These are phyloP conservation scores for Montipora sp. DNA, from an alignment of 64 coral and sea anemone genomes.

Conservation along the genomic window DNA sequence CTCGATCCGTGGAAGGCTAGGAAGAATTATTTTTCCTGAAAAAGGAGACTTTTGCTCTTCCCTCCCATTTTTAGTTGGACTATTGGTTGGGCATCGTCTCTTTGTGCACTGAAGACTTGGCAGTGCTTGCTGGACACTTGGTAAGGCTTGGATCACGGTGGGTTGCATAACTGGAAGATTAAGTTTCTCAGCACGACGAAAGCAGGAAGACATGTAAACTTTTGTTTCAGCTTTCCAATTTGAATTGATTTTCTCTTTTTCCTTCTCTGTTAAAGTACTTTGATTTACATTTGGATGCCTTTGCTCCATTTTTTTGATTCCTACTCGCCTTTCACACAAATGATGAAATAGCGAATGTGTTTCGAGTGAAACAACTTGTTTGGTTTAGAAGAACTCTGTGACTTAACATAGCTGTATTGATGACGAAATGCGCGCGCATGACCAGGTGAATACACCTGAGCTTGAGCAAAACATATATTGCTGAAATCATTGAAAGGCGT, in stretches of 20 bases:
- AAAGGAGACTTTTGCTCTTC: neutral
- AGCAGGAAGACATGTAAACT: neutral
- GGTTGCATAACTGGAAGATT: neutral
- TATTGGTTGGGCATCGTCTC: neutral
- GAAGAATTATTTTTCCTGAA: neutral
- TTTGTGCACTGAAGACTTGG: neutral
- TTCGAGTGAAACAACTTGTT: too few species aligned
- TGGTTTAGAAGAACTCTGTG: neutral
- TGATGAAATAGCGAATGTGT: neutral
- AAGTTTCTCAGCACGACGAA: neutral
- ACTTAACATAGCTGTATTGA: neutral
- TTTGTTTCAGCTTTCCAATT: neutral
- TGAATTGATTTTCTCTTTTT: neutral
- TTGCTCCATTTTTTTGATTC: neutral
- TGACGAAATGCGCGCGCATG: slow-evolving; percentile 12
- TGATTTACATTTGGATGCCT: neutral
- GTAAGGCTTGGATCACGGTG: slow-evolving; percentile 1
- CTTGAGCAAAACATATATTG: neutral
- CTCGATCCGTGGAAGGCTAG: neutral
- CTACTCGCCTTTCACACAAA: neutral
- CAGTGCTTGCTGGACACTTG: neutral
- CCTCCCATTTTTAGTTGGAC: neutral
- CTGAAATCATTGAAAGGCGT: too few species aligned
- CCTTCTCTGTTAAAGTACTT: neutral
- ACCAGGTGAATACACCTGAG: neutral